These are phyloP conservation scores for Triops cancriformis DNA, from an alignment of 1,140 invertebrate species.

Conservation along the genomic window DNA sequence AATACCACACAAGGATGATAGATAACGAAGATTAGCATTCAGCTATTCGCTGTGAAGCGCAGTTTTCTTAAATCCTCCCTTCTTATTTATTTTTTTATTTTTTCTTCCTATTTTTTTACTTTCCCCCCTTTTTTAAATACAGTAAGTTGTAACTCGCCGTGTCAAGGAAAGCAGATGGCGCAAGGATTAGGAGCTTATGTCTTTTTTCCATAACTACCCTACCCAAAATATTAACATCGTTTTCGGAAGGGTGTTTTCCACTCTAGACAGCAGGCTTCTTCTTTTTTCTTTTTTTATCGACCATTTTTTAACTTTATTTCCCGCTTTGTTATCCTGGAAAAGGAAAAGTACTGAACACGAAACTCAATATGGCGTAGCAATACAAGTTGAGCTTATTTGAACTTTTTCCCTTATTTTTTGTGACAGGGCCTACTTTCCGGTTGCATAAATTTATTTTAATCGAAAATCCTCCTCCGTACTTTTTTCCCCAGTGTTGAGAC, in stretches of 20 bases:
- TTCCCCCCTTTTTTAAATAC: background rate
- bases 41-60: no score
- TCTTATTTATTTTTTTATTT: no score
- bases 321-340: no score
- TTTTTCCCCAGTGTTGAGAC: background rate
- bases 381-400: background rate
- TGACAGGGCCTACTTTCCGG: background rate
- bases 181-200: background rate
- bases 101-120: background rate
- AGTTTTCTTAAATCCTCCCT: no score
- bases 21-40: no score
- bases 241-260: no score
- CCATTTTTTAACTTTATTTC: no score
- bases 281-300: no score
- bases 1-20: no score
- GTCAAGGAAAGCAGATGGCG: background rate
- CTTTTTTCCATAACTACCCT: background rate
- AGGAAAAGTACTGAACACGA: background rate
- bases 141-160: background rate
- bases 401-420: background rate
- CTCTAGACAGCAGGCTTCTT: background rate
- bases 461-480: background rate
- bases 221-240: background rate
- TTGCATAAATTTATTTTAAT: constrained; percentile 12
- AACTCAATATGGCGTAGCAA: background rate